Evolutionary conservation across 2,888 invertebrate genomes (phyloP), one percentile per base, ranked within the genome.

Genomic region (Dicycla oo): DNA sequence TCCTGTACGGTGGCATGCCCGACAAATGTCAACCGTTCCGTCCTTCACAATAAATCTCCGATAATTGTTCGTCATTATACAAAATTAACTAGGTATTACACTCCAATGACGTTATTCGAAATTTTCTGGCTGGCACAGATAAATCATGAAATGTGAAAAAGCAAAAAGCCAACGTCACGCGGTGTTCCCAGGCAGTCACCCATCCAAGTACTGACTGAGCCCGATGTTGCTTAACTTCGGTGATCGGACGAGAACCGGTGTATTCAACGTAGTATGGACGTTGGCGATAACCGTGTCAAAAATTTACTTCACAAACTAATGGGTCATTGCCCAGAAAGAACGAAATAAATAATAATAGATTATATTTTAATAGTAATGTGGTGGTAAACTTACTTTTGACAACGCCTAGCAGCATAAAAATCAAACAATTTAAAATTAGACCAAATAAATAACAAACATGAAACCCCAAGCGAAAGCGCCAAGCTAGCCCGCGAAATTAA

Each of bases 231-330:
- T 93, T 94, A 91, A 93, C 93, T 94, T 93, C 93, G 93, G 94
- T 94, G 94, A 94, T 94, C 94, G 93, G 94, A 94, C 93, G 94
- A 94, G 93, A 94, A 93, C 92, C 93, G 92, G 93, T 93, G 93
- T 92, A 81, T 93, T 93, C 93, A 94, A 93, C 92, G 89, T 94
- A 89, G 93, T 93, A 92, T 93, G 93, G 91, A 92, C 92, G 87
- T 90, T 89, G 88, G 85, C 86, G 57, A 81, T 7, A 62, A n/a
- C n/a, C n/a, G n/a, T 0, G 0, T 0, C 8, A 3, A 26, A 69
- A 45, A 13, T 38, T 11, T 11, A 15, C 34, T 30, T 30, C 3
- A 56, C 10, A 20, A 71, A 26, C 20, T 11, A 34, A 23, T 10
- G 13, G 2, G 3, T 69, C 15, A 3, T 20, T 30, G 10, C 20